A percentile compares a stretch with the other conserved stretches of the same genome.
phyloP scores from a whole-genome alignment of 2,797 vertebrate species.

The Parotocinclus haroldoi region DNA sequence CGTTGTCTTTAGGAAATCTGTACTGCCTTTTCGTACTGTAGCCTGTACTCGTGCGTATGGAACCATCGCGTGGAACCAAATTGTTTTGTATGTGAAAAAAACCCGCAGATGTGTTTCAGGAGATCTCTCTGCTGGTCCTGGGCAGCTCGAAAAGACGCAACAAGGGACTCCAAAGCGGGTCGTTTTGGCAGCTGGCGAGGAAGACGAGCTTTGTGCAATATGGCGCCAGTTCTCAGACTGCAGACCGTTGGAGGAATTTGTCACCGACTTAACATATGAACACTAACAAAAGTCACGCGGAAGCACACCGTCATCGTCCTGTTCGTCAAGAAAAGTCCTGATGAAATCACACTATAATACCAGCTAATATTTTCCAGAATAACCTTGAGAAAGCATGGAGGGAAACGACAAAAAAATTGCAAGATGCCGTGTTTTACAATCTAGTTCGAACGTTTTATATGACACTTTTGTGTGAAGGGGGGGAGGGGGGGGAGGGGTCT shows the following conservation, averaged over 20 bases:
- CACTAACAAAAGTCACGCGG: conserved; percentile 66
- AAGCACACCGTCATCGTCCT: conserved; percentile 75
- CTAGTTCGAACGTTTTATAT: conserved; percentile 74
- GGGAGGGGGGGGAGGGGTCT: conserved; percentile 49
- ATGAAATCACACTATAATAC: conserved; percentile 71
- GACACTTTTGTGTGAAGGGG: conserved; percentile 61
- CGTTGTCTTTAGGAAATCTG: conserved; percentile 49
- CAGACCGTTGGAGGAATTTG: conserved; percentile 55
- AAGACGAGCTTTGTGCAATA: conserved; percentile 50
- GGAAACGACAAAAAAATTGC: conserved; percentile 60
- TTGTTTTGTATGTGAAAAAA: conserved; percentile 57
- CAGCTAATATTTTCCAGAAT: conserved; percentile 78
- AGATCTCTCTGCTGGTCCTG: conserved; percentile 35
- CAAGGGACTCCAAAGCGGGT: conserved; percentile 32
- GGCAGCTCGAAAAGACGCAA: conserved; percentile 33
- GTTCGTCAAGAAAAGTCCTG: conserved; percentile 59
- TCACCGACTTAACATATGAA: conserved; percentile 63
- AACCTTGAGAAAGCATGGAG: conserved; percentile 61
- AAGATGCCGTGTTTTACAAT: conserved; percentile 80
- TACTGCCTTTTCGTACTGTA: conserved; percentile 70
- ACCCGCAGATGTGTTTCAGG: conserved; percentile 56
- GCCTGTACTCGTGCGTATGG: conserved; percentile 64
- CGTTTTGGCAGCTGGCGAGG: conserved; percentile 40
- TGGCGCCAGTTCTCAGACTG: conserved; percentile 45
- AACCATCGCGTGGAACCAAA: conserved; percentile 46